These are phyloP conservation scores for Xyrauchen texanus DNA, from an alignment of 2,113 vertebrate genomes.

Conservation along the genomic window DNA sequence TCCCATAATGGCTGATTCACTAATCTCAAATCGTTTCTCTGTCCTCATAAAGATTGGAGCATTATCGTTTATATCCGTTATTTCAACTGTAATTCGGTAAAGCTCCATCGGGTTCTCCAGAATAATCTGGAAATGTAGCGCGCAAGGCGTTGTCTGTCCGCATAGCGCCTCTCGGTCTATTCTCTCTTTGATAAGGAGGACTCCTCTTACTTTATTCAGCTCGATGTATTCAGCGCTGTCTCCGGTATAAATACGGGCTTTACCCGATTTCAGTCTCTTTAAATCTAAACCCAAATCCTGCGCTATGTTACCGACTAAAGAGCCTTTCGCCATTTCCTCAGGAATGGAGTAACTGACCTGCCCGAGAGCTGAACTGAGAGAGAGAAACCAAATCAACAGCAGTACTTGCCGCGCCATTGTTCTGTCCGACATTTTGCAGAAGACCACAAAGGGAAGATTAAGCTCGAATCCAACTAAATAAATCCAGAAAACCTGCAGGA, in stretches of 20 bases:
- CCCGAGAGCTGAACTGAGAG: neutral
- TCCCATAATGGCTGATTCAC: no score
- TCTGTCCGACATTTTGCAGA: neutral
- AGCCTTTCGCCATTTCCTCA: constrained; percentile 46
- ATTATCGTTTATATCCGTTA: constrained; percentile 79
- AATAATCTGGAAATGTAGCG: constrained; percentile 67
- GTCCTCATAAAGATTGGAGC: constrained; percentile 68
- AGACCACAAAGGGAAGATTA: neutral
- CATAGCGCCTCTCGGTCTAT: constrained; percentile 74
- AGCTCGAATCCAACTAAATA: neutral
- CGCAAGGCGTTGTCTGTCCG: constrained; percentile 57
- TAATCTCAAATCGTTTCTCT: no score
- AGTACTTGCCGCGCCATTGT: constrained; percentile 53
- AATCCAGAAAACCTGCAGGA: neutral
- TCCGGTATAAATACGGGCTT: constrained; percentile 49
- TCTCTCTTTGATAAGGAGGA: constrained; percentile 65
- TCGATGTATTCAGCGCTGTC: constrained; percentile 53
- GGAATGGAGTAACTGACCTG: constrained; percentile 51
- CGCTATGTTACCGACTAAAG: constrained; percentile 45
- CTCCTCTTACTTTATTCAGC: constrained; percentile 62
- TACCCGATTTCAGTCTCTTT: constrained; percentile 45
- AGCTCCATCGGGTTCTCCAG: constrained; percentile 72
- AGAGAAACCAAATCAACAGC: constrained; percentile 25
- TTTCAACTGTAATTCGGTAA: constrained; percentile 61
- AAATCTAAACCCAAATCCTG: constrained; percentile 54